Evolutionary conservation across 2,888 invertebrate species (phyloP).

Genomic region (Hipparchia sbordonii): DNA sequence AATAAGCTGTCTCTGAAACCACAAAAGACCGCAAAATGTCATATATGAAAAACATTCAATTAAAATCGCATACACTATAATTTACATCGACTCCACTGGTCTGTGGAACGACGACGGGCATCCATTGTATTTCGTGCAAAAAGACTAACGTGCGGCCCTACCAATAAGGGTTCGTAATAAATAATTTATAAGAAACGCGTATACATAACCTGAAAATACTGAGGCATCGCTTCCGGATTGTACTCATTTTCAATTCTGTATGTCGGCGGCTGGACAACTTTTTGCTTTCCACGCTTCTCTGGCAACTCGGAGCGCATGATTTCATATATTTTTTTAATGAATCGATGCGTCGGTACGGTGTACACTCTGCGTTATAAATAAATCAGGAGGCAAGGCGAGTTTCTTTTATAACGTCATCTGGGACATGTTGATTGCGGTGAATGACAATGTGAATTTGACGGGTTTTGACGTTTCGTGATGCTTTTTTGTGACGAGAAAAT

Average conservation of each 20-base stretch:
- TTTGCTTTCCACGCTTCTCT: conserved; percentile 46
- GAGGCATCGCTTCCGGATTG: conserved; percentile 64
- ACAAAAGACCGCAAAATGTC: conserved; percentile 41
- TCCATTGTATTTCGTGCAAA: conserved; percentile 52
- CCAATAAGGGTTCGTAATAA: conserved; percentile 51
- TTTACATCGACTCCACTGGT: conserved; percentile 46
- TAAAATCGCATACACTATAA: conserved; percentile 45
- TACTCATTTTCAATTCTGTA: conserved; percentile 56
- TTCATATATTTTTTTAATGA: conserved; percentile 49
- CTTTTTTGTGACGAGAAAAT: conserved; percentile 35
- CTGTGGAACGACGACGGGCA: conserved; percentile 41
- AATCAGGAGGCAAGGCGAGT: conserved; percentile 46
- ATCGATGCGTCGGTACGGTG: conserved; percentile 45
- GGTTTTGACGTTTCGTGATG: conserved; percentile 44
- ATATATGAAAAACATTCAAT: conserved; percentile 47
- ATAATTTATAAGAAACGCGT: conserved; percentile 52
- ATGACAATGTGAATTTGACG: conserved; percentile 49
- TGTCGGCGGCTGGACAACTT: conserved; percentile 47
- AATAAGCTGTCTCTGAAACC: conserved; percentile 34
- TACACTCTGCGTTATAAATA: conserved; percentile 46
- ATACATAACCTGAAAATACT: conserved; percentile 71
- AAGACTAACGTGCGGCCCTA: conserved; percentile 47
- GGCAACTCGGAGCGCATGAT: conserved; percentile 56
- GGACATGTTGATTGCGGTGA: conserved; percentile 49
- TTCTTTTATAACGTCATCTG: conserved; percentile 48